A percentile compares a stretch with the other conserved stretches of the same genome.
Conservation (phyloP, 2,888 invertebrate genomes). For the Eristalis pertinax region DNA sequence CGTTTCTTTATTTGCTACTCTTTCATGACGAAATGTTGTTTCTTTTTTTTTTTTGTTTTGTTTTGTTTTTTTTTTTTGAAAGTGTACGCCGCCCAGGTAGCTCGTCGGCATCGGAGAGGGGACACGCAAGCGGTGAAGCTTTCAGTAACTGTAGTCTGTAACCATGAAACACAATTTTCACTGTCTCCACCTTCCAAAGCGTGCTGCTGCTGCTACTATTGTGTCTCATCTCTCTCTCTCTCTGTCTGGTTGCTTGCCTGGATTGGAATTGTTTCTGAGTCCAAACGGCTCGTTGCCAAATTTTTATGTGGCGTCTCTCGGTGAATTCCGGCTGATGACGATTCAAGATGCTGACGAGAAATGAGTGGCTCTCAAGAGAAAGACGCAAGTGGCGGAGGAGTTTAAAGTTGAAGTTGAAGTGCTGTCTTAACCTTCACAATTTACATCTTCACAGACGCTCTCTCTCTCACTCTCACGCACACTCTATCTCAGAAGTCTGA, state of each 20-base stretch:
- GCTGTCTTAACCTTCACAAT: slow-evolving; percentile 41
- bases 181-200: slow-evolving; percentile 36
- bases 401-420: slow-evolving; percentile 16
- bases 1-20: slow-evolving; percentile 49
- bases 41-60: slow-evolving; percentile 30
- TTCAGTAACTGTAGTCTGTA: slow-evolving; percentile 54
- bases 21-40: slow-evolving; percentile 60
- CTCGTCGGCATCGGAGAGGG: not conserved
- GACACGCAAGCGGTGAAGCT: not conserved
- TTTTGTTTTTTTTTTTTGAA: slow-evolving; percentile 45
- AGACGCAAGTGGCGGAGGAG: slow-evolving; percentile 1
- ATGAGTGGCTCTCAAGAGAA: not conserved
- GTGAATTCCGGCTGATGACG: not conserved
- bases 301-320: not conserved
- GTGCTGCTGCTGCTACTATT: not conserved
- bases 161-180: slow-evolving; percentile 53
- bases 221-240: not conserved
- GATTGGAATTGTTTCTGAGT: not conserved
- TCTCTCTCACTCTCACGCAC: not conserved
- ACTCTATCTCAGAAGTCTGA: not conserved
- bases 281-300: slow-evolving; percentile 9
- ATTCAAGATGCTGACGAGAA: not conserved
- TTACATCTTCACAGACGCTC: not conserved
- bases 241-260: not conserved
- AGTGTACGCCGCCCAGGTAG: slow-evolving; percentile 36